These are phyloP conservation scores for Drosophila parabipectinata DNA, from an alignment of 1,140 invertebrate species.

Conservation along the genomic window DNA sequence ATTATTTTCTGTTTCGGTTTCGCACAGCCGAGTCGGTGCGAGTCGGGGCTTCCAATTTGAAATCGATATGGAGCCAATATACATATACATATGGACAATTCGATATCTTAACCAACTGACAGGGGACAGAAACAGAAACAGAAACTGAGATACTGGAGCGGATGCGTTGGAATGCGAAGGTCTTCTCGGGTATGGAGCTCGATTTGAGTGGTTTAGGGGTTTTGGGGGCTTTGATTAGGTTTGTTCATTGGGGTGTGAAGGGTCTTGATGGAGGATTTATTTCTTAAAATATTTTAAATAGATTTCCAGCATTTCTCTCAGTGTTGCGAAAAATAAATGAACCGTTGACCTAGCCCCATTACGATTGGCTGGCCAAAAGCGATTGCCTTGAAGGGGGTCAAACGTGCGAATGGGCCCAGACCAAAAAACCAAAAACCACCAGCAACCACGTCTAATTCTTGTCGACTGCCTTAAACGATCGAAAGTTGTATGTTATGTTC, in stretches of 20 bases:
- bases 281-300: background rate
- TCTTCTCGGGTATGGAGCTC: conserved; percentile 26
- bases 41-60: conserved; percentile 61
- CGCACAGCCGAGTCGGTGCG: conserved; percentile 28
- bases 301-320: conserved; percentile 36
- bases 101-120: conserved; percentile 50
- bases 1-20: conserved; percentile 75
- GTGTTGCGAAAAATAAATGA: conserved; percentile 60
- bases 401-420: conserved; percentile 55
- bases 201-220: conserved; percentile 15
- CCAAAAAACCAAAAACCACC: conserved; percentile 10
- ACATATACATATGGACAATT: conserved; percentile 22
- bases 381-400: conserved; percentile 70
- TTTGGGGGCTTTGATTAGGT: conserved; percentile 18
- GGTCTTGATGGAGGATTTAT: background rate
- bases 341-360: conserved; percentile 36
- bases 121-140: conserved; percentile 38
- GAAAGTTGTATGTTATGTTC: conserved; percentile 48
- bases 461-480: conserved; percentile 51
- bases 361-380: conserved; percentile 60
- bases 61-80: conserved; percentile 58
- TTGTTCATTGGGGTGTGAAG: background rate
- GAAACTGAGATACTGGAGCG: conserved; percentile 40
- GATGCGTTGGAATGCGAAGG: conserved; percentile 66
- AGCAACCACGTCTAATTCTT: conserved; percentile 36